Evolutionary conservation across 2,888 invertebrate genomes (phyloP).

Genomic region (Anoplius nigerrimus): DNA sequence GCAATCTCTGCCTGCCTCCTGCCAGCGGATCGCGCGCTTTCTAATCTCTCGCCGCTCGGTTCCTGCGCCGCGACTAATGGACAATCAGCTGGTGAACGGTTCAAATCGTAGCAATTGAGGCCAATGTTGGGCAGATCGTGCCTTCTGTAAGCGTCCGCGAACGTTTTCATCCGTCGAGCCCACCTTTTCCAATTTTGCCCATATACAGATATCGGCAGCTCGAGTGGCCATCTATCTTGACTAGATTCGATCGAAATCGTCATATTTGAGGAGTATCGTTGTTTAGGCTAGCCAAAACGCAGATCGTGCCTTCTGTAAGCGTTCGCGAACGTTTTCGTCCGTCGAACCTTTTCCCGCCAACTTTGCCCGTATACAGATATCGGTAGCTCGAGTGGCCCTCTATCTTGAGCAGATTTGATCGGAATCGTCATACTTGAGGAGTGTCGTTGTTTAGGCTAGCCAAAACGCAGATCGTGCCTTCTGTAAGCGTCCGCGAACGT

Average conservation of each 20-base stretch:
- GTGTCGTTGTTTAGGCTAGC: no score
- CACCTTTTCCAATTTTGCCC: no score
- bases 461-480: conserved; percentile 14
- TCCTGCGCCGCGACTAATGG: conserved; percentile 29
- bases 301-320: conserved; percentile 20
- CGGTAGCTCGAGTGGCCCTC: no score
- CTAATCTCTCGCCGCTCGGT: conserved; percentile 29
- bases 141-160: conserved; percentile 18
- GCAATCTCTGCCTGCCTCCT: no score
- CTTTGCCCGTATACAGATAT: no score
- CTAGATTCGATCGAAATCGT: no score
- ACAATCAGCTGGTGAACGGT: conserved; percentile 50
- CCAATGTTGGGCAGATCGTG: conserved; percentile 43
- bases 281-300: no score
- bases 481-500: conserved; percentile 16
- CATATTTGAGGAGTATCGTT: no score
- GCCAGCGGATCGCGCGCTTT: conserved; percentile 25
- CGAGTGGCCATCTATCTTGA: no score
- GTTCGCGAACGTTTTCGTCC: conserved; percentile 9
- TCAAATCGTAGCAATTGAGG: conserved; percentile 46
- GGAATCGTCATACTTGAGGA: no score
- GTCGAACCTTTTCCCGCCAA: background rate
- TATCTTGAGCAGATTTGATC: no score
- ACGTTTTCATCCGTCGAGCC: conserved; percentile 2
- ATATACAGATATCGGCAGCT: no score